A percentile compares a stretch with the other conserved stretches of the same genome.
phyloP scores from a whole-genome alignment of 2,113 vertebrate species.

The Cryptoleucopteryx plumbea region DNA sequence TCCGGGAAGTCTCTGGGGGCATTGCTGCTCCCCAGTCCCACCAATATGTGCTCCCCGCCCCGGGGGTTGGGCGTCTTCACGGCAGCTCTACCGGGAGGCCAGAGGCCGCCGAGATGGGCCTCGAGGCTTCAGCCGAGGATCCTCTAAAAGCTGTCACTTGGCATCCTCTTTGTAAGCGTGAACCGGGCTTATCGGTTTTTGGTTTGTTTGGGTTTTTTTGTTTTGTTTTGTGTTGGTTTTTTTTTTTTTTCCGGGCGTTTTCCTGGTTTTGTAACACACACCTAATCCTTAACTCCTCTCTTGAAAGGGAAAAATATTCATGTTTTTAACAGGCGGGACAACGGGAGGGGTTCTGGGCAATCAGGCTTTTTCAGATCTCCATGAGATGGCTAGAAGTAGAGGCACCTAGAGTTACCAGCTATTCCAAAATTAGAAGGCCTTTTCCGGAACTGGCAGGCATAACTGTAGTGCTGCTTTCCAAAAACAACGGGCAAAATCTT shows the following conservation, averaged over 20 bases:
- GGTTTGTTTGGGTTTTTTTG: no score
- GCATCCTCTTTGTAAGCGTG: background rate
- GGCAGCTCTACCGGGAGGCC: background rate
- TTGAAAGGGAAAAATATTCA: background rate
- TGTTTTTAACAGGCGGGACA: background rate
- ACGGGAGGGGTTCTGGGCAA: background rate
- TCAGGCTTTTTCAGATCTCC: no score
- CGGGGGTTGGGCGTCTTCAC: background rate
- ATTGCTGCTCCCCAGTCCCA: no score
- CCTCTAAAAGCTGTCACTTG: background rate
- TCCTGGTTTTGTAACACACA: background rate
- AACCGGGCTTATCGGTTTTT: fast-evolving
- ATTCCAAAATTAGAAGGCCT: background rate
- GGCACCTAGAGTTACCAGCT: background rate
- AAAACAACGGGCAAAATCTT: background rate
- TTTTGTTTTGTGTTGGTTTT: no score
- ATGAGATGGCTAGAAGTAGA: background rate
- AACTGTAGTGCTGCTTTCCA: background rate
- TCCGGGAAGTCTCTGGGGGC: no score
- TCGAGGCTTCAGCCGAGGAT: fast-evolving
- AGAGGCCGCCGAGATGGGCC: background rate
- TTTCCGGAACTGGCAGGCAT: background rate
- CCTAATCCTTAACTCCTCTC: background rate
- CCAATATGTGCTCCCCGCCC: no score
- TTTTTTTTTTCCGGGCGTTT: no score